Base-by-base conservation (phyloP, 2,797 vertebrate genomes). In the Pelodytes ibericus region DNA sequence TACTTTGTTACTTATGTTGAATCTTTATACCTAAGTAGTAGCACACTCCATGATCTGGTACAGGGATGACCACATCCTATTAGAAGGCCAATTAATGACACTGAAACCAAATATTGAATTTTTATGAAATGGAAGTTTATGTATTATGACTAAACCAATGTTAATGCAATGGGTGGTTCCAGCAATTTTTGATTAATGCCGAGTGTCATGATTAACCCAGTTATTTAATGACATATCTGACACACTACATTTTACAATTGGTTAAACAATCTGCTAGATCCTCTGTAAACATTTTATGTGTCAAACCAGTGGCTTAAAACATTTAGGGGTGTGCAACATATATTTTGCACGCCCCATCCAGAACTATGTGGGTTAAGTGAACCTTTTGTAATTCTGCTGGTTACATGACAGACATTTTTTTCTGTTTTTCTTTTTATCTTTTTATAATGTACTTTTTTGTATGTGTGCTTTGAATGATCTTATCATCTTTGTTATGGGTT, bases 1-100 rank as follows among this genome's bases (percentile, higher is more conserved):
- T 86, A 83, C 86, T 89, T 86, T 79, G 82, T 75, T 86, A 78
- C 83, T 86, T 84, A 88, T 89, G 85, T 82, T 82, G 82, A 85
- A 88, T 86, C 83, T 84, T 74, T 77, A 82, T 36, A 85, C 62
- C 80, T 51, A 69, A 82, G 83, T 82, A 85, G 88, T 89, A 88
- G 79, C 85, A 79, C 89, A 85, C 80, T 86, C 80, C 74, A 18
- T 87, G 83, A 89, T 89, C 87, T 91, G 79, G 76, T 80, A 79
- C 84, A 88, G 80, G 74, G 75, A 59, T 82, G 16, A 39, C 13
- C 24, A 18, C 33, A 51, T 36, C n/a, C 31, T 51, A 36, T 47
- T 33, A n/a, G 36, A 11, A 29, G 22, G 24, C n/a, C 25, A 15
- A 51, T 20, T 4, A 8, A 53, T 69, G 47, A 39, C 53, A 60